Conservation (phyloP, 2,888 invertebrate genomes). For the Drosophila monieri region DNA sequence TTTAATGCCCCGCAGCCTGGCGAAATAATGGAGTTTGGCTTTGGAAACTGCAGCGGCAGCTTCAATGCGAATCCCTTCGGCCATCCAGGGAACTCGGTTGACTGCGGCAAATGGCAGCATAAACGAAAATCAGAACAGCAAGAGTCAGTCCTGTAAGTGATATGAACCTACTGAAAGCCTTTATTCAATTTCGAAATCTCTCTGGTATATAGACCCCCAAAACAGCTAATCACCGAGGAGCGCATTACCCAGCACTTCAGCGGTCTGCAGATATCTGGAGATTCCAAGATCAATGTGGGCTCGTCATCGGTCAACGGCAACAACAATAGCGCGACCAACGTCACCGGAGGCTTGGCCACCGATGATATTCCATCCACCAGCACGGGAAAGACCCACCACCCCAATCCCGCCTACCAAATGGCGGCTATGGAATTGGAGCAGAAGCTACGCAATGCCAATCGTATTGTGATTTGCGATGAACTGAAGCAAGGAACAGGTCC, state of each 20-base stretch:
- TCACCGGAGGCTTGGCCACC: constrained; percentile 66
- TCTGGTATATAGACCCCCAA: constrained; percentile 85
- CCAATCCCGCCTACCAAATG: constrained; percentile 80
- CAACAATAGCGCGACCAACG: constrained; percentile 44
- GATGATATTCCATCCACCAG: constrained; percentile 76
- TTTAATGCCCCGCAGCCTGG: constrained; percentile 84
- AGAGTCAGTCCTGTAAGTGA: constrained; percentile 85
- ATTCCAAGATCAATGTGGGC: constrained; percentile 54
- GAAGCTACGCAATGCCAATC: constrained; percentile 85
- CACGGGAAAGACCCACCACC: constrained; percentile 71
- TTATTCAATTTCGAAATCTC: not conserved
- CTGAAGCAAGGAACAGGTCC: constrained; percentile 87
- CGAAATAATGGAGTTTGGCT: constrained; percentile 78
- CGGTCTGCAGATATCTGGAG: constrained; percentile 88
- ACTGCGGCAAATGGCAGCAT: constrained; percentile 64
- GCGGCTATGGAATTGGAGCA: constrained; percentile 82
- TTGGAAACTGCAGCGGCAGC: constrained; percentile 38
- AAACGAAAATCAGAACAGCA: constrained; percentile 80
- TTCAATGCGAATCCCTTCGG: constrained; percentile 46
- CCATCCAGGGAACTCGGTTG: constrained; percentile 34
- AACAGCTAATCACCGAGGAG: constrained; percentile 92
- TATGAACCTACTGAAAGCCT: not conserved
- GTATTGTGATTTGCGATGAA: constrained; percentile 89
- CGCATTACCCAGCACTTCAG: constrained; percentile 92
- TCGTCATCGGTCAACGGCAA: constrained; percentile 27